Base-by-base conservation (phyloP, 2,888 invertebrate species). In the Pammene fasciana region DNA sequence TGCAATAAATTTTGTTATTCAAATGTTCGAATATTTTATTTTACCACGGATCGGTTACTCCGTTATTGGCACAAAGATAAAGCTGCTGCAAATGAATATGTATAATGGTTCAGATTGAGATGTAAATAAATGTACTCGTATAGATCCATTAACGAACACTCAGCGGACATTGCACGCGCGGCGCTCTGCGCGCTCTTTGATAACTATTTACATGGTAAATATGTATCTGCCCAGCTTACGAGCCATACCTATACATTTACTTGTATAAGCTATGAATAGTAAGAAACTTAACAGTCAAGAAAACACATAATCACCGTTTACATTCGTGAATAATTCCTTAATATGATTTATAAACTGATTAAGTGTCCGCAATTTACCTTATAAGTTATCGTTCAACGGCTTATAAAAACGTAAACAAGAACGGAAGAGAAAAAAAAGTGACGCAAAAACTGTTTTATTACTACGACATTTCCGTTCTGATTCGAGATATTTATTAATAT, bases 41-140 rank as follows among this genome's bases (percentile, higher is more conserved):
- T 76, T 74, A 74, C 72, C 76, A 75, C 77, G 75, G 80, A 79
- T 82, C 79, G 79, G 79, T 80, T 79, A 81, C 76, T 79, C 79
- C 76, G 82, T 81, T 86, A 85, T 83, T 84, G 83, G 79, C 77
- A 77, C 78, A 79, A 77, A 84, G 84, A 85, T 86, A 84, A 83
- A 82, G 77, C 75, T 77, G 76, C 75, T 73, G 77, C 75, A 74
- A 78, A 86, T 88, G 83, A 89, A 86, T 86, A 88, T 88, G 85
- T 85, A 86, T 86, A 85, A 81, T 80, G 76, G 71, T 75, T 75
- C 77, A 76, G 83, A 89, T 88, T 85, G 81, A 88, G 85, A 86
- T 86, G 86, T 86, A 83, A 86, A 86, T 87, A 83, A 85, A 85
- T 86, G 83, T n/a, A n/a, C n/a, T n/a, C n/a, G n/a, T 84, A 82